phyloP scores from a whole-genome alignment of 2,888 invertebrate species.

The Pseudococcus viburni region DNA sequence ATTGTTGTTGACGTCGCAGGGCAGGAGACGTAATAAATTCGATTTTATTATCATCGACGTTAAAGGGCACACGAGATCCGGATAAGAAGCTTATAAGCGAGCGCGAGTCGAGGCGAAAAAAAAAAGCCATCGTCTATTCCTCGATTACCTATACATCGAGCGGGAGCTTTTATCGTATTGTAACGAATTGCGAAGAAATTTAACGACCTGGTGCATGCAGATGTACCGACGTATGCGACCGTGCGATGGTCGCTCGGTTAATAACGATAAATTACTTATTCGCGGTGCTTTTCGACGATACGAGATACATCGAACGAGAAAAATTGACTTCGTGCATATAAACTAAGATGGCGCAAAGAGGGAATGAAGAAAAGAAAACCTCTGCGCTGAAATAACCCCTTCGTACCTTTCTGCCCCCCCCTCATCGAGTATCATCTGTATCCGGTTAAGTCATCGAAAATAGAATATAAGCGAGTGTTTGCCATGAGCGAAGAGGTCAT shows the following conservation, averaged over 20 bases:
- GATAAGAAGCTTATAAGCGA: not conserved
- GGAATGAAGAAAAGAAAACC: not conserved
- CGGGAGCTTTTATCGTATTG: not conserved
- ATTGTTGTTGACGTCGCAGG: conserved; percentile 40
- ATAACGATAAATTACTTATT: conserved; percentile 23
- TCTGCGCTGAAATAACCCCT: not conserved
- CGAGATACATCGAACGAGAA: not conserved
- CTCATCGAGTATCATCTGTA: conserved; percentile 17
- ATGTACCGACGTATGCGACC: not conserved
- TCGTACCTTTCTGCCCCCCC: too few relatives aligned
- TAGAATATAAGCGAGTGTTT: conserved; percentile 51
- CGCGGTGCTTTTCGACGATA: not conserved
- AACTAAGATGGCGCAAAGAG: not conserved
- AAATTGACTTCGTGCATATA: not conserved
- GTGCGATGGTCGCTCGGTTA: too few relatives aligned
- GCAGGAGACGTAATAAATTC: not conserved
- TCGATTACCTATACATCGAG: not conserved
- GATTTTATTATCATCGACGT: conserved; percentile 41
- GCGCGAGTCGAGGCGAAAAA: too few relatives aligned
- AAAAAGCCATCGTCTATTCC: not conserved
- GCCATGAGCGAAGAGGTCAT: conserved; percentile 48
- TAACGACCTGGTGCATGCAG: not conserved
- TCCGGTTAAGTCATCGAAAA: conserved; percentile 55
- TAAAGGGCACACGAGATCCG: conserved; percentile 8
- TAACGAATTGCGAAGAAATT: not conserved